Conservation (phyloP, 1,140 invertebrate genomes). For the Glossosoma conforme region DNA sequence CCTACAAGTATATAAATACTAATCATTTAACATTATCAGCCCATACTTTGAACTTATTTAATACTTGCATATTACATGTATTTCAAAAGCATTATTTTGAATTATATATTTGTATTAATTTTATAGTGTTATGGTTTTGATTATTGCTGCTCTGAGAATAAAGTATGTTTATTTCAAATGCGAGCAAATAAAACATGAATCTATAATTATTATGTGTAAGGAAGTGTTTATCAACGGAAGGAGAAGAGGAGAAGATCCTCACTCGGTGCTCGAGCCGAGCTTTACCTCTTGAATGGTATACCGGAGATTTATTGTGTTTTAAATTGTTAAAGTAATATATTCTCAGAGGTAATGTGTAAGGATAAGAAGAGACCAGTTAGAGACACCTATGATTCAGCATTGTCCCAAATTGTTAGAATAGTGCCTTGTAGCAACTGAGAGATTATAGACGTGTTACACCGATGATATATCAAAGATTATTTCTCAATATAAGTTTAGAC, state of each 20-base stretch:
- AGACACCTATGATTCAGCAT: conserved; percentile 18
- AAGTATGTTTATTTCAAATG: conserved; percentile 12
- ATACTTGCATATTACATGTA: conserved; percentile 4
- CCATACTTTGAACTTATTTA: conserved; percentile 5
- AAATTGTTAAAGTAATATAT: no score
- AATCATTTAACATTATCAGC: conserved; percentile 16
- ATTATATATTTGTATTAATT: no score
- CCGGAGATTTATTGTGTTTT: no score
- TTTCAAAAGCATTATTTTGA: conserved; percentile 1
- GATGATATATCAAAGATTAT: conserved; percentile 26
- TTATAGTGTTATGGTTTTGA: conserved; percentile 11
- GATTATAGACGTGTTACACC: conserved; percentile 25
- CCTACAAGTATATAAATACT: conserved; percentile 20
- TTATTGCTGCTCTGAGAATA: conserved; percentile 27
- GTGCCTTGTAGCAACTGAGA: conserved; percentile 29
- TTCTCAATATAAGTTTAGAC: conserved; percentile 13
- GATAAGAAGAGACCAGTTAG: conserved; percentile 10
- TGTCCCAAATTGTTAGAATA: conserved; percentile 30
- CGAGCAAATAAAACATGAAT: conserved; percentile 8
- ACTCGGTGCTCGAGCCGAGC: no score
- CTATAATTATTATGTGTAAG: conserved; percentile 10
- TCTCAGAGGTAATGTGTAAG: conserved; percentile 15
- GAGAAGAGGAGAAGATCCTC: no score
- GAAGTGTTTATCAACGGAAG: no score
- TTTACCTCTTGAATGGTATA: no score